These are phyloP conservation scores for Amphipyra berbera DNA, from an alignment of 2,888 invertebrate species.

Conservation along the genomic window DNA sequence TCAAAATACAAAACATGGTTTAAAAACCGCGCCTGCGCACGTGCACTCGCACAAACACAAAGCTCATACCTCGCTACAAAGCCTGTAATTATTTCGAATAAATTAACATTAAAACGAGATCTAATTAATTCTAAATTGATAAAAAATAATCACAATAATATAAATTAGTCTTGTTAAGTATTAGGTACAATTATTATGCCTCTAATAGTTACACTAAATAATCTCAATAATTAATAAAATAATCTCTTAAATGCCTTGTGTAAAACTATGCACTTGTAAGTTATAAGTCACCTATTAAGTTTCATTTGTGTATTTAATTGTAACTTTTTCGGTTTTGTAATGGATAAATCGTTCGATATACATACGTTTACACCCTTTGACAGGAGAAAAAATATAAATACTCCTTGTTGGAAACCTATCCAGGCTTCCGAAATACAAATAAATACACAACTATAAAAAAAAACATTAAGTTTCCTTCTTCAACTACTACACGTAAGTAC, in stretches of 20 bases:
- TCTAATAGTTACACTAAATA: slow-evolving; percentile 23
- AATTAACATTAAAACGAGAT: slow-evolving; percentile 49
- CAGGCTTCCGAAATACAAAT: not conserved
- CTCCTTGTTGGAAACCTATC: not conserved
- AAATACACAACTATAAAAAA: not conserved
- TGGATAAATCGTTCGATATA: no score
- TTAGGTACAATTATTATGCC: slow-evolving; percentile 32
- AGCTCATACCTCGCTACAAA: not conserved
- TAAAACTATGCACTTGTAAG: slow-evolving; percentile 1
- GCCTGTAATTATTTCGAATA: slow-evolving; percentile 11
- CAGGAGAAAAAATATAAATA: no score
- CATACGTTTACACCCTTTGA: no score
- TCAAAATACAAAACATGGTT: no score
- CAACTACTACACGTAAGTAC: slow-evolving; percentile 28
- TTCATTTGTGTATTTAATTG: slow-evolving; percentile 1
- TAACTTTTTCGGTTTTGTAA: not conserved
- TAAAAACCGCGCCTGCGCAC: no score
- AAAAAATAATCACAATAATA: slow-evolving; percentile 29
- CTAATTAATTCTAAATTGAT: slow-evolving; percentile 26
- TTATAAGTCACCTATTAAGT: not conserved
- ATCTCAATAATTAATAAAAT: slow-evolving; percentile 31
- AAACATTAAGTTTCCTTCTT: not conserved
- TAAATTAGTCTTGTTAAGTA: slow-evolving; percentile 35
- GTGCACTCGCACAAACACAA: no score
- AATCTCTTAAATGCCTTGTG: slow-evolving; percentile 24